phyloP scores from a whole-genome alignment of 30 jellyfish, hydroid and myxozoan species.

The Aurelia aurita region DNA sequence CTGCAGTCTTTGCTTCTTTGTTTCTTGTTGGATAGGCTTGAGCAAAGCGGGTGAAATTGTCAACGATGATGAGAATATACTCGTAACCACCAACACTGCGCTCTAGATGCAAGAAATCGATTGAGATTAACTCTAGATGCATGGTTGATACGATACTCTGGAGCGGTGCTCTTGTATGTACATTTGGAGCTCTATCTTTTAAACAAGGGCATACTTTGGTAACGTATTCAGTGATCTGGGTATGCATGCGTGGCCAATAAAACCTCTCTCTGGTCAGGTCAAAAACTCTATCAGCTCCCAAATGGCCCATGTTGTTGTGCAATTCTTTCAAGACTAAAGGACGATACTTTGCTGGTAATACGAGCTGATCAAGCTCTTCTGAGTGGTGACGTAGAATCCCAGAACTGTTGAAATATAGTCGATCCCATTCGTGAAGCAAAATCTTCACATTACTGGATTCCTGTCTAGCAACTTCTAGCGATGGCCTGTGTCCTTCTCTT shows the following conservation, averaged over 20 bases:
- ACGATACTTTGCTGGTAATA: conserved; percentile 11
- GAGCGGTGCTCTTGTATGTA: conserved; percentile 39
- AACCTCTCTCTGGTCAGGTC: too few species aligned
- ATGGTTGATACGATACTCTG: conserved; percentile 27
- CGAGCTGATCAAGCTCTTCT: background rate
- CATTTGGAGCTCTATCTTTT: conserved; percentile 17
- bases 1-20: too few species aligned
- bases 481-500: background rate
- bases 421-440: conserved; percentile 9
- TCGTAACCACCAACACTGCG: too few species aligned
- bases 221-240: conserved; percentile 10
- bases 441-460: background rate
- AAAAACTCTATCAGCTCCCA: conserved; percentile 45
- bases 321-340: conserved; percentile 10
- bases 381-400: background rate
- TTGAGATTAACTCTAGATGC: conserved; percentile 30
- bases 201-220: conserved; percentile 32
- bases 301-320: conserved; percentile 57
- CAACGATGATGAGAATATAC: too few species aligned
- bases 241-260: conserved; percentile 54
- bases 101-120: conserved; percentile 34
- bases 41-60: conserved; percentile 38
- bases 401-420: background rate
- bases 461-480: background rate
- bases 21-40: conserved; percentile 57